phyloP scores from a whole-genome alignment of 2,888 invertebrate genomes.

The Abrostola triplasia region DNA sequence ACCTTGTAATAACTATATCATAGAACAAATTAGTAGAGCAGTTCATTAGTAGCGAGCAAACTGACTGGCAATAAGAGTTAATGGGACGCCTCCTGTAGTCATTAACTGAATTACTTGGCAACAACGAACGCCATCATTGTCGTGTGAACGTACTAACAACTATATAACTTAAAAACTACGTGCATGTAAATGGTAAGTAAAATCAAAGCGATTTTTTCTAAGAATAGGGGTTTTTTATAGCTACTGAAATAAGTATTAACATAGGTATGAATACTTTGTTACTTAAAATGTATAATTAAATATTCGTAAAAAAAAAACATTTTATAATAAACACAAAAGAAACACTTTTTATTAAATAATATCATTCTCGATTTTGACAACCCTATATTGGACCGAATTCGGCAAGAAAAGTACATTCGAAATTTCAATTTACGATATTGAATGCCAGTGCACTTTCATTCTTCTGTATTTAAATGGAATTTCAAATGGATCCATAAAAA shows the following conservation, averaged over 20 bases:
- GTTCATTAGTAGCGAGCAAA: constrained; percentile 6
- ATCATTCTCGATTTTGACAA: constrained; percentile 11
- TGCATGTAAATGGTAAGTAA: no score
- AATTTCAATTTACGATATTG: constrained; percentile 47
- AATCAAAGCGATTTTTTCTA: no score
- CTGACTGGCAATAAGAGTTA: constrained; percentile 6
- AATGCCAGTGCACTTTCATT: constrained; percentile 32
- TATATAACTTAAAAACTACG: not conserved
- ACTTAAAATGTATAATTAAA: no score
- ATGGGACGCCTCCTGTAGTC: constrained; percentile 7
- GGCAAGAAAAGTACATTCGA: constrained; percentile 49
- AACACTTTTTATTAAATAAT: not conserved
- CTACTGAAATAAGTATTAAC: no score
- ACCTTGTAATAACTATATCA: constrained; percentile 4
- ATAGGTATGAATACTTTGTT: no score
- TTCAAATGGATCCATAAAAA: constrained; percentile 40
- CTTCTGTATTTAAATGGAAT: constrained; percentile 35
- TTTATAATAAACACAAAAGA: no score
- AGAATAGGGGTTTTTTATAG: no score
- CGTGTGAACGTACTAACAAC: constrained; percentile 1
- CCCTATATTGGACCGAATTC: constrained; percentile 50
- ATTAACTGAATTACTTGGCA: constrained; percentile 1
- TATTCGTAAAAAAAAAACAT: no score
- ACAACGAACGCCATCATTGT: constrained; percentile 1
- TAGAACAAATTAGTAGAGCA: constrained; percentile 4